Evolutionary conservation across 2,888 invertebrate genomes (phyloP).

Genomic region (Scelioninae gen. 2): DNA sequence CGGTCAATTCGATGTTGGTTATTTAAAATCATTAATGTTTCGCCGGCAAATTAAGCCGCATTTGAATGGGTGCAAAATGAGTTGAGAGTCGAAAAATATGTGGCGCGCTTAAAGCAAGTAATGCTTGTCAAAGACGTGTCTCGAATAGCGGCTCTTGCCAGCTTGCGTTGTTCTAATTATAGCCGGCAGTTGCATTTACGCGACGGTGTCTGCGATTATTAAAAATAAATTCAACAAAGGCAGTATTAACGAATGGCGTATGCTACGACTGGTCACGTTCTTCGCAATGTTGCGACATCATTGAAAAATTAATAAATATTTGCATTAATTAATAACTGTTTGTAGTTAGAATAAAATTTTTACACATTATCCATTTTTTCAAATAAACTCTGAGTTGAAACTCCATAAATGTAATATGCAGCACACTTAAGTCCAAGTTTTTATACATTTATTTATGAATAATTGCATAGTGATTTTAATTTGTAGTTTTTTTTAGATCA

Average conservation of each 20-base stretch:
- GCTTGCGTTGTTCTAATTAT: conserved; percentile 64
- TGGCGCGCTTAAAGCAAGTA: conserved; percentile 36
- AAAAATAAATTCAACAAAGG: conserved; percentile 71
- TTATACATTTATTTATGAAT: too few species aligned
- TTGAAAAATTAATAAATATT: not conserved
- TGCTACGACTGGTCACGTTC: conserved; percentile 11
- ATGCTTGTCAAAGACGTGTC: conserved; percentile 50
- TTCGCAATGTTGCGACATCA: conserved; percentile 7
- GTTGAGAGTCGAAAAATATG: conserved; percentile 32
- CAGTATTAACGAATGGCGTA: conserved; percentile 28
- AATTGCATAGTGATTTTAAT: too few species aligned
- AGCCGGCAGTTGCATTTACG: conserved; percentile 64
- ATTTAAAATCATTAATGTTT: conserved; percentile 19
- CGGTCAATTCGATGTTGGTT: conserved; percentile 5
- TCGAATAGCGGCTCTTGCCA: conserved; percentile 53
- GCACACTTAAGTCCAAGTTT: too few species aligned
- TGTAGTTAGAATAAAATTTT: too few species aligned
- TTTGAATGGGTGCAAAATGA: conserved; percentile 33
- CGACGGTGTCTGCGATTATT: conserved; percentile 67
- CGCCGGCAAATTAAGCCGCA: conserved; percentile 18
- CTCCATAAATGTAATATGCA: too few species aligned
- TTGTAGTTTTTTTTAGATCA: too few species aligned
- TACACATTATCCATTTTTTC: too few species aligned
- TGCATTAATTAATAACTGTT: not conserved
- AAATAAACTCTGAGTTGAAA: too few species aligned